Evolutionary conservation across 2,797 vertebrate genomes (phyloP), one percentile per base, ranked within the genome.

Genomic region (Carcharodon carcharias): DNA sequence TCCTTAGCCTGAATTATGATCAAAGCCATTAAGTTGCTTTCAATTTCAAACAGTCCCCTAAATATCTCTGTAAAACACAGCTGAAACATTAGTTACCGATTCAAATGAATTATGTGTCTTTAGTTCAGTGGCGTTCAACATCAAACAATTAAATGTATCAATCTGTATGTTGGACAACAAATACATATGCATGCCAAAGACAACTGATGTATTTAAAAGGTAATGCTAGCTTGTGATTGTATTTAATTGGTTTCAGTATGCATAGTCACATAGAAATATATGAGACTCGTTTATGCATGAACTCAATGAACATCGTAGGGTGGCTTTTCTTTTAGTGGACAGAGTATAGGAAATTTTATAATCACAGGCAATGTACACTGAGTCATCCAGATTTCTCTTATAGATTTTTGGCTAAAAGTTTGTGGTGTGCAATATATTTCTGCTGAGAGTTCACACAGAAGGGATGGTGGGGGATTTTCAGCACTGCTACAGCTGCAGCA

Each of bases 131-230:
- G 18, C 5, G 35, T 92, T 92, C 56, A 61, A 61, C 88, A 91
- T 91, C 88, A 91, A 63, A 63, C 89, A 63, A n/a, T 92, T 54
- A 92, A 92, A 92, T 14, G 63, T 92, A 23, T 61, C 40, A 54
- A 88, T 88, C 54, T 88, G 14, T 88, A 88, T 26, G 18, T 11
- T 50, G 23, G 89, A 92, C n/a, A 67, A 23, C 1, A 40, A n/a
- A 40, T 67, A 18, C 35, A 94, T 94, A 67, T 94, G 91, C 61
- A 65, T 65, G 2, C 18, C 35, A 9, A 94, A 94, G 61, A 63
- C 21, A 21, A 45, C 61, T 63, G 89, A n/a, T 61, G 58, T 92
- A 58, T 61, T 92, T 50, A 95, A 69, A 93, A 69, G 65, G 40
- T 40, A 28, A 69, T 45, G n/a, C 28, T 88, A 28, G 45, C 1